Percentiles rank a stretch among this genome's conserved stretches.
phyloP scores from a whole-genome alignment of 92 coral and sea anemone genomes.

The Phymanthus crucifer region DNA sequence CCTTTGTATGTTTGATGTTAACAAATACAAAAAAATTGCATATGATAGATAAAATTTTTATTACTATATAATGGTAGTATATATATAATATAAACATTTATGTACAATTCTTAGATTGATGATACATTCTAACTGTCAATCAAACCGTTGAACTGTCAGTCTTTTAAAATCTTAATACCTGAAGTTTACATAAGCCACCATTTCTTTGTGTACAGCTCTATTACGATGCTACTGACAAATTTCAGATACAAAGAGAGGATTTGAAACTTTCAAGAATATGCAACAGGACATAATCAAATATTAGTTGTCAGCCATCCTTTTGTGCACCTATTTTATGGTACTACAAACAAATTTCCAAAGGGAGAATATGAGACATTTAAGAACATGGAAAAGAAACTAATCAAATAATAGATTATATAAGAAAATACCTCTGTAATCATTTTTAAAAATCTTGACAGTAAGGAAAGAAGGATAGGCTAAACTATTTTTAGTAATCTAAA shows the following conservation, averaged over 20 bases:
- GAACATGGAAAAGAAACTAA: neutral
- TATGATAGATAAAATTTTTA: neutral
- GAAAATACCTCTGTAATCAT: neutral
- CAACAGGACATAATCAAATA: neutral
- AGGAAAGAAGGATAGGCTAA: neutral
- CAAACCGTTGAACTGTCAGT: neutral
- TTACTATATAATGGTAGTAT: neutral
- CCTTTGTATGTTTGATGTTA: neutral
- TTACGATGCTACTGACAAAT: neutral
- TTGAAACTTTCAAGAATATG: neutral
- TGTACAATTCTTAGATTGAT: conserved; percentile 1
- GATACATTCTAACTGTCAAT: neutral
- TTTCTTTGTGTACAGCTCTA: neutral
- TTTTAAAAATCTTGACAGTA: neutral
- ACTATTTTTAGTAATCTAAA: neutral
- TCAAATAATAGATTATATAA: neutral
- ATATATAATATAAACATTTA: conserved; percentile 5
- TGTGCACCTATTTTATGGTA: neutral
- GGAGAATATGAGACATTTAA: neutral
- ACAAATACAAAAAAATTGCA: neutral
- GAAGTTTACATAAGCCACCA: neutral
- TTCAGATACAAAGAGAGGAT: neutral
- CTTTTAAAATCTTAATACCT: neutral
- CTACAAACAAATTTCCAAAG: neutral
- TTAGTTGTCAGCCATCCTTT: too few species aligned